phyloP scores from a whole-genome alignment of 2,113 vertebrate species.

The Illadopsis cleaveri region DNA sequence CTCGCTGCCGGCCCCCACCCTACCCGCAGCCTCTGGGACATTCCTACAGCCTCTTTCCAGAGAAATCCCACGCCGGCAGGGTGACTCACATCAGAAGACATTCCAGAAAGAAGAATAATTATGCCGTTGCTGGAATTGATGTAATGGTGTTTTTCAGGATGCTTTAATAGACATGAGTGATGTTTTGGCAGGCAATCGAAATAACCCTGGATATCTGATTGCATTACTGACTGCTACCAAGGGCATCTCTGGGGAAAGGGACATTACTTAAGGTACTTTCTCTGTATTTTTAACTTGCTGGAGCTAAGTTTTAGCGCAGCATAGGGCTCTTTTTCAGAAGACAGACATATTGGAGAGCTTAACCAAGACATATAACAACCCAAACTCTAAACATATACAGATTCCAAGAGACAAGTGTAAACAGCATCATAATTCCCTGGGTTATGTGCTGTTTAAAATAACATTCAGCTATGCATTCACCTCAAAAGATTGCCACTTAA shows the following conservation, averaged over 20 bases:
- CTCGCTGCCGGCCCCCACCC: neutral
- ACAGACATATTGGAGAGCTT: slow-evolving; percentile 53
- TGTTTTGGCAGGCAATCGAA: slow-evolving; percentile 76
- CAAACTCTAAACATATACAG: slow-evolving; percentile 48
- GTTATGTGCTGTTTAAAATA: slow-evolving; percentile 61
- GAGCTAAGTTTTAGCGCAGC: slow-evolving; percentile 39
- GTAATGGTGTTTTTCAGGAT: slow-evolving; percentile 79
- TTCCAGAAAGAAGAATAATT: slow-evolving; percentile 81
- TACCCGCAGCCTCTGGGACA: slow-evolving; percentile 52
- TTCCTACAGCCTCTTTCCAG: slow-evolving; percentile 69
- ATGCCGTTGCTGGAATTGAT: slow-evolving; percentile 75
- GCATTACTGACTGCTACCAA: slow-evolving; percentile 67
- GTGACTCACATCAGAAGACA: slow-evolving; percentile 80
- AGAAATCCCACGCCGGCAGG: slow-evolving; percentile 65
- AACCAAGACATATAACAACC: slow-evolving; percentile 52
- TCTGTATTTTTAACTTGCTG: slow-evolving; percentile 51
- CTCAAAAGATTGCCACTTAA: slow-evolving; percentile 55
- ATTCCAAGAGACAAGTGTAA: slow-evolving; percentile 57
- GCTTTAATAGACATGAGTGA: slow-evolving; percentile 74
- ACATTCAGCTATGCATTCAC: slow-evolving; percentile 42
- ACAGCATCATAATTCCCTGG: slow-evolving; percentile 59
- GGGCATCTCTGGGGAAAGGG: slow-evolving; percentile 56
- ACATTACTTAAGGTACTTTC: slow-evolving; percentile 63
- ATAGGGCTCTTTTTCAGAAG: slow-evolving; percentile 37
- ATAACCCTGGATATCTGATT: slow-evolving; percentile 71